A percentile compares a stretch with the other conserved stretches of the same genome.
Evolutionary conservation across 2,888 invertebrate genomes (phyloP).

Genomic region (Seira ritae): DNA sequence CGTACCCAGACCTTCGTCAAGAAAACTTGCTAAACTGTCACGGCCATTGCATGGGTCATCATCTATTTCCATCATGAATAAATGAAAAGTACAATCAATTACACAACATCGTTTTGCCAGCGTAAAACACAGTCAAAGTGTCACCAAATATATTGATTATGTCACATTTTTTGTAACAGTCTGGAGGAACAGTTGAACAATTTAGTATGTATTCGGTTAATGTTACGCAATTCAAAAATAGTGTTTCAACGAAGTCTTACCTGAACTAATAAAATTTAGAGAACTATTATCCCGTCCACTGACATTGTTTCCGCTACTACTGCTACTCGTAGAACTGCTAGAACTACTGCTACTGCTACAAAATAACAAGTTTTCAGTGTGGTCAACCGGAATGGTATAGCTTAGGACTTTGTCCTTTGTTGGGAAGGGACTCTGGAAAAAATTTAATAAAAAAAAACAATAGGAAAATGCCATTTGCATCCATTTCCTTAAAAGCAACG

Average conservation of each 20-base stretch:
- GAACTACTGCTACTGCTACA: slow-evolving; percentile 27
- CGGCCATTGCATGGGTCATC: slow-evolving; percentile 59
- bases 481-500: too few relatives aligned
- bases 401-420: slow-evolving; percentile 58
- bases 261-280: slow-evolving; percentile 48
- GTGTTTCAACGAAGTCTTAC: slow-evolving; percentile 19
- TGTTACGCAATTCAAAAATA: too few relatives aligned
- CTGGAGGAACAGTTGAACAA: too few relatives aligned
- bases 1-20: slow-evolving; percentile 73
- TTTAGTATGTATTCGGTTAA: too few relatives aligned
- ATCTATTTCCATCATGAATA: background rate
- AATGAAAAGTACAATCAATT: too few relatives aligned
- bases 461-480: background rate
- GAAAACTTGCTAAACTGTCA: slow-evolving; percentile 72
- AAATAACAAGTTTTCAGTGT: slow-evolving; percentile 40
- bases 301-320: slow-evolving; percentile 18
- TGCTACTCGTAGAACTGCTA: slow-evolving; percentile 21
- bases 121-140: too few relatives aligned
- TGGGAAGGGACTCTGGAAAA: slow-evolving; percentile 47
- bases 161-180: too few relatives aligned
- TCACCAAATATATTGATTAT: too few relatives aligned
- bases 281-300: slow-evolving; percentile 36
- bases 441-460: background rate
- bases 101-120: too few relatives aligned
- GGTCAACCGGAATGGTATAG: slow-evolving; percentile 59